Evolutionary conservation across 2,888 invertebrate genomes (phyloP).

Genomic region (Rhagophthalmus giganteus): DNA sequence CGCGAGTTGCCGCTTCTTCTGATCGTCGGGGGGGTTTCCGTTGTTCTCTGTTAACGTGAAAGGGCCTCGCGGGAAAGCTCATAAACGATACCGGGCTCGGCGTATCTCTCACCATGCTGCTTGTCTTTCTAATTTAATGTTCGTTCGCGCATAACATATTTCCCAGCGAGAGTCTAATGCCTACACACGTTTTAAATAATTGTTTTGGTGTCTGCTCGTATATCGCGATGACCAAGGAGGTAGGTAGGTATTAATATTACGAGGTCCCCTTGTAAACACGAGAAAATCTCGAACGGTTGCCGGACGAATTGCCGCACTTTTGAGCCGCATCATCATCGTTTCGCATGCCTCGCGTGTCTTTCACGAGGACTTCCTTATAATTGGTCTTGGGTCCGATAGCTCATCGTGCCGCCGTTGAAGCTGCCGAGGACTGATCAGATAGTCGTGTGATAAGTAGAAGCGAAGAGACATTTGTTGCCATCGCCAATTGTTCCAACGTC

Average conservation of each 20-base stretch:
- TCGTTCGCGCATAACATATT: conserved; percentile 51
- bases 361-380: conserved; percentile 28
- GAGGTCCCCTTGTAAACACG: conserved; percentile 2
- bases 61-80: conserved; percentile 31
- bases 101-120: conserved; percentile 48
- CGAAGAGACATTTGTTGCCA: conserved; percentile 51
- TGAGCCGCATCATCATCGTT: conserved; percentile 12
- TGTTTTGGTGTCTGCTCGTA: conserved; percentile 45
- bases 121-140: conserved; percentile 52
- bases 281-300: conserved; percentile 3
- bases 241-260: conserved; percentile 33
- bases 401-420: conserved; percentile 34
- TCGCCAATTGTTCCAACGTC: conserved; percentile 51
- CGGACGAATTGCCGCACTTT: conserved; percentile 12
- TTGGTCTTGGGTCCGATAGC: conserved; percentile 32
- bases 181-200: conserved; percentile 52
- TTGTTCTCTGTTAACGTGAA: conserved; percentile 26
- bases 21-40: not conserved
- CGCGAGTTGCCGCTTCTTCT: conserved; percentile 29
- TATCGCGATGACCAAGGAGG: conserved; percentile 33
- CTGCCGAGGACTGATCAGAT: conserved; percentile 44
- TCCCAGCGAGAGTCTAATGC: conserved; percentile 50
- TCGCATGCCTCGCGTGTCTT: conserved; percentile 16
- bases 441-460: conserved; percentile 51
- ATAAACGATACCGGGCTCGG: conserved; percentile 41